Evolutionary conservation across 2,888 invertebrate genomes (phyloP).

Genomic region (Phalera bucephala): DNA sequence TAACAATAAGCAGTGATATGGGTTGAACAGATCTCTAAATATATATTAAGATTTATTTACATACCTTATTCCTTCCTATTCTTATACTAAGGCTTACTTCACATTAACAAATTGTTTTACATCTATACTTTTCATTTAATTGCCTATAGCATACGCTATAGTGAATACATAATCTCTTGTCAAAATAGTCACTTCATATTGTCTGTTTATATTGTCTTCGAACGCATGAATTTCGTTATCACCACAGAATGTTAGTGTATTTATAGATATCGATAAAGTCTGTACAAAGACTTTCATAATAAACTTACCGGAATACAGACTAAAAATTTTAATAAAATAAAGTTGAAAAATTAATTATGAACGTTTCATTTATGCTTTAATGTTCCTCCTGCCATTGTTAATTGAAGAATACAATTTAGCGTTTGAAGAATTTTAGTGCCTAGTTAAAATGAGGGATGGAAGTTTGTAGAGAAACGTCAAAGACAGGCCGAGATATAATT

Average conservation of each 20-base stretch:
- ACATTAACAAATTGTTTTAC: too few species aligned
- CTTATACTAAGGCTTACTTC: too few species aligned
- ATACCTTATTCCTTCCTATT: constrained; percentile 11
- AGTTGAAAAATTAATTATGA: constrained; percentile 34
- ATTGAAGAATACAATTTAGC: not conserved
- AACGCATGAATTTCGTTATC: constrained; percentile 39
- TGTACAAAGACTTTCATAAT: constrained; percentile 57
- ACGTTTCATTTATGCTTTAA: not conserved
- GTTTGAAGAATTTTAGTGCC: not conserved
- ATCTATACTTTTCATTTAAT: too few species aligned
- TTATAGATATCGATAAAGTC: constrained; percentile 55
- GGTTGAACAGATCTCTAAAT: not conserved
- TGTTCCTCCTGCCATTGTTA: not conserved
- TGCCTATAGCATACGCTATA: too few species aligned
- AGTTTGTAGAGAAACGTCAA: not conserved
- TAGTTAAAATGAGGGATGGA: not conserved
- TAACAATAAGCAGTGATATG: too few species aligned
- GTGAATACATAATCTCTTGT: too few species aligned
- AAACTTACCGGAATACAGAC: constrained; percentile 63
- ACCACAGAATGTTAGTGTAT: constrained; percentile 44
- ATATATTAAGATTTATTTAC: constrained; percentile 6
- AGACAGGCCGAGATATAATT: not conserved
- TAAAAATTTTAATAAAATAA: constrained; percentile 72
- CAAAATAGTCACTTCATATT: too few species aligned
- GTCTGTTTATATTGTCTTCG: too few species aligned